Evolutionary conservation across 2,113 vertebrate species (phyloP).

Genomic region (Bubo bubo): DNA sequence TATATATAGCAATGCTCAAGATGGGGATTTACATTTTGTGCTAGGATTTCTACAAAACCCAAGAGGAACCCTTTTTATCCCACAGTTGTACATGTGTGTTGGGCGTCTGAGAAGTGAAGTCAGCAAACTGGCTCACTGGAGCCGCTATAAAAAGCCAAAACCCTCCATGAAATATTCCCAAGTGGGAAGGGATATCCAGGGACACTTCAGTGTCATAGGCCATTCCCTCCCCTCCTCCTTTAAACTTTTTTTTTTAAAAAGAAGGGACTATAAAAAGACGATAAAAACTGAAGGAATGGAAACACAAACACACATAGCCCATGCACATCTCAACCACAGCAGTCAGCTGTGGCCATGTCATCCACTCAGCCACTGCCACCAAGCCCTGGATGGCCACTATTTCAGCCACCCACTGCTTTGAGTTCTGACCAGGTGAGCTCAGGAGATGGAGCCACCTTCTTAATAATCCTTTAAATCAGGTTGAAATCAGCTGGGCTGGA

Average conservation of each 20-base stretch:
- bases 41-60: neutral
- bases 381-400: neutral
- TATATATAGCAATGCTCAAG: neutral
- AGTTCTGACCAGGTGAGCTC: neutral
- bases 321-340: neutral
- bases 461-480: neutral
- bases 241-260: neutral
- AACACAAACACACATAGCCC: neutral
- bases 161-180: neutral
- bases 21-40: neutral
- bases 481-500: neutral
- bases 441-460: neutral
- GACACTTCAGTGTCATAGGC: neutral
- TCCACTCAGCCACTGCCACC: neutral
- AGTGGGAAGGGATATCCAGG: neutral
- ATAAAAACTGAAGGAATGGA: neutral
- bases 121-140: neutral
- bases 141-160: neutral
- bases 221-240: neutral
- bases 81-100: fast-evolving
- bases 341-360: fast-evolving
- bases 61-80: neutral
- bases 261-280: neutral
- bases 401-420: neutral
- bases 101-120: neutral